Evolutionary conservation across 1,140 invertebrate species (phyloP).

Genomic region (Zelostemma sp.): DNA sequence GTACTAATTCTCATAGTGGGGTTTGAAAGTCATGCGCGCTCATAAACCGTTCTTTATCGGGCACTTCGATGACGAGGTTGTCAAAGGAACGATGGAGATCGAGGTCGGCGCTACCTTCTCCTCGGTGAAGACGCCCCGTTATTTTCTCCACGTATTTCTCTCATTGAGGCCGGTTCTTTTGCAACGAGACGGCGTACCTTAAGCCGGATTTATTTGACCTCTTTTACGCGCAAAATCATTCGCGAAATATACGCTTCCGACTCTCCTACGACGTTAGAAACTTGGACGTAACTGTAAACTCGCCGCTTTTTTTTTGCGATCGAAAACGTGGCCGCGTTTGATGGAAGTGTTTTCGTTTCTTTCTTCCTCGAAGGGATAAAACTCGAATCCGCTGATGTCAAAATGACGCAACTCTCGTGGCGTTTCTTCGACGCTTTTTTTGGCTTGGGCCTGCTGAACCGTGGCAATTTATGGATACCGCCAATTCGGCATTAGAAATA

Average conservation of each 20-base stretch:
- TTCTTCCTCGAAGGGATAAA: too few species aligned
- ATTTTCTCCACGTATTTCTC: slow-evolving; percentile 41
- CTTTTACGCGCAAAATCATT: slow-evolving; percentile 46
- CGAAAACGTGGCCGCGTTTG: too few species aligned
- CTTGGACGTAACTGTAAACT: neutral
- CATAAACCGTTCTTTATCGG: slow-evolving; percentile 38
- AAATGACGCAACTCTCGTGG: slow-evolving; percentile 14
- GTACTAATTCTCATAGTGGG: slow-evolving; percentile 19
- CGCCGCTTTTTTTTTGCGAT: neutral
- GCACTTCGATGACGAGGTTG: slow-evolving; percentile 39
- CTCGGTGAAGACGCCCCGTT: slow-evolving; percentile 37
- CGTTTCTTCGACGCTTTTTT: slow-evolving; percentile 17
- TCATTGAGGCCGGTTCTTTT: slow-evolving; percentile 34
- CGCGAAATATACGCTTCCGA: neutral
- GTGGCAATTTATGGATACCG: slow-evolving; percentile 11
- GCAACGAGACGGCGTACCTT: slow-evolving; percentile 28
- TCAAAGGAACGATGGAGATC: slow-evolving; percentile 42
- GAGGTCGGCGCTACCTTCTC: slow-evolving; percentile 41
- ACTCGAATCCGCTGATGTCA: too few species aligned
- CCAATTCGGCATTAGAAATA: slow-evolving; percentile 20
- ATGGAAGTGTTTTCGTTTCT: neutral
- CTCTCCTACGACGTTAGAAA: neutral
- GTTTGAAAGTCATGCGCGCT: slow-evolving; percentile 33
- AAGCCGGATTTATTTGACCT: slow-evolving; percentile 53
- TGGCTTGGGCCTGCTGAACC: slow-evolving; percentile 19